Conservation (phyloP, 2,888 invertebrate genomes). For the Cryptocephalus primarius region DNA sequence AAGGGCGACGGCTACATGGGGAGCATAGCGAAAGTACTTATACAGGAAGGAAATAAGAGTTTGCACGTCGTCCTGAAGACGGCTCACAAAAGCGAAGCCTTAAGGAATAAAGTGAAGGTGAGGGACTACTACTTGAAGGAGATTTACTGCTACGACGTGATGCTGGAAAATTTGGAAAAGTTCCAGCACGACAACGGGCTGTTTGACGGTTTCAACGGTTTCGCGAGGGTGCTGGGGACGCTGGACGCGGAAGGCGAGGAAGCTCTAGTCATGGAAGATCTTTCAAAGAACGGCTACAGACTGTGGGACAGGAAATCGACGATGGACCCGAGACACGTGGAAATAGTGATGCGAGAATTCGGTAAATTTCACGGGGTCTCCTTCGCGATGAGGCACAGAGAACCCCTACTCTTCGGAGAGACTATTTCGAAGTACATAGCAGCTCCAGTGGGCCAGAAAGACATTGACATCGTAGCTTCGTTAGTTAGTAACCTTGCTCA, state of each 20-base stretch:
- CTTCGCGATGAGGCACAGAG: slow-evolving; percentile 11
- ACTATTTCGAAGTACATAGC: too few relatives aligned
- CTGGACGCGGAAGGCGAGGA: slow-evolving; percentile 7
- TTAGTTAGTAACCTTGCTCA: too few relatives aligned
- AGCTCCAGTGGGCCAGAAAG: too few relatives aligned
- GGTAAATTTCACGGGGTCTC: slow-evolving; percentile 26
- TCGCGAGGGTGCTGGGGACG: slow-evolving; percentile 3
- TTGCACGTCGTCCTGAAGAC: not conserved
- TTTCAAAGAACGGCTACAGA: slow-evolving; percentile 15
- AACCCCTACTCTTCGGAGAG: not conserved
- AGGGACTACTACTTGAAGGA: slow-evolving; percentile 19
- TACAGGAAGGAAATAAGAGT: not conserved
- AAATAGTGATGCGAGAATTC: slow-evolving; percentile 21
- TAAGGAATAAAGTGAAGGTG: slow-evolving; percentile 16
- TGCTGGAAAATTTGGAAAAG: slow-evolving; percentile 12
- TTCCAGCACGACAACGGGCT: not conserved
- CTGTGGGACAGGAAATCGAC: slow-evolving; percentile 17
- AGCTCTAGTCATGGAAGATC: slow-evolving; percentile 20
- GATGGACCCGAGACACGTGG: slow-evolving; percentile 21
- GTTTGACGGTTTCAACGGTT: not conserved
- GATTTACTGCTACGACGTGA: slow-evolving; percentile 19
- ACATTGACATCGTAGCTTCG: too few relatives aligned
- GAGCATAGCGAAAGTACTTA: not conserved
- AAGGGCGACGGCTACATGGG: not conserved
- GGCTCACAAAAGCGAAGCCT: slow-evolving; percentile 6